phyloP scores from a whole-genome alignment of 2,888 invertebrate species.

The Galerucella pusilla region DNA sequence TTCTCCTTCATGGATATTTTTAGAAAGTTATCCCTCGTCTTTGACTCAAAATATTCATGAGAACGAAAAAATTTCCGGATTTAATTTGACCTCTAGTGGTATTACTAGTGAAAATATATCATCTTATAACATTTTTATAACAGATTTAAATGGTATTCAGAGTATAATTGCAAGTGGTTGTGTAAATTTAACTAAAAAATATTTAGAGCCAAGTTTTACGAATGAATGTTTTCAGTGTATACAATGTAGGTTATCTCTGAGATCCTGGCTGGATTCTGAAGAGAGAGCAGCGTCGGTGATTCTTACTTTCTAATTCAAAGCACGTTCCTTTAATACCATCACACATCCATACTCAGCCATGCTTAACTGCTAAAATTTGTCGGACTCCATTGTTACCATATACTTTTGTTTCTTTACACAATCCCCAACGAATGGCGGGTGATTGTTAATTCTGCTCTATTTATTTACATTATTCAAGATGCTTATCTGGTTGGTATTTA shows the following conservation, averaged over 20 bases:
- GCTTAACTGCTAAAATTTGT: conserved; percentile 61
- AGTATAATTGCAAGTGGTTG: background rate
- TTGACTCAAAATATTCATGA: too few relatives aligned
- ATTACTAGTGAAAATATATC: too few relatives aligned
- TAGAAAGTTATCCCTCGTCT: too few relatives aligned
- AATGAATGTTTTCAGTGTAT: conserved; percentile 16
- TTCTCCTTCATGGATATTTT: too few relatives aligned
- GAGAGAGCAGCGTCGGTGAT: conserved; percentile 58
- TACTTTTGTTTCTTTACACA: conserved; percentile 53
- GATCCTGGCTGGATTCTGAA: conserved; percentile 52
- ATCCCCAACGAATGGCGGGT: conserved; percentile 34
- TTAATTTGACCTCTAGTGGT: too few relatives aligned
- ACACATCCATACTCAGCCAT: conserved; percentile 62
- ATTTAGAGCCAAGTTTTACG: background rate
- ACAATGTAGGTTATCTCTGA: conserved; percentile 47
- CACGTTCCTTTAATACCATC: conserved; percentile 64
- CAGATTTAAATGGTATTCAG: too few relatives aligned
- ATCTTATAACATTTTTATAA: too few relatives aligned
- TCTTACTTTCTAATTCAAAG: conserved; percentile 64
- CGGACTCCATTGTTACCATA: conserved; percentile 54
- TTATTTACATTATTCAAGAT: conserved; percentile 42
- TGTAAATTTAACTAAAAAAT: background rate
- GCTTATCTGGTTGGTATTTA: conserved; percentile 12
- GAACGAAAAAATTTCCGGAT: too few relatives aligned
- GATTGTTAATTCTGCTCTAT: conserved; percentile 49